Evolutionary conservation across 2,797 vertebrate species (phyloP).

Genomic region (Pseudopleuronectes americanus): DNA sequence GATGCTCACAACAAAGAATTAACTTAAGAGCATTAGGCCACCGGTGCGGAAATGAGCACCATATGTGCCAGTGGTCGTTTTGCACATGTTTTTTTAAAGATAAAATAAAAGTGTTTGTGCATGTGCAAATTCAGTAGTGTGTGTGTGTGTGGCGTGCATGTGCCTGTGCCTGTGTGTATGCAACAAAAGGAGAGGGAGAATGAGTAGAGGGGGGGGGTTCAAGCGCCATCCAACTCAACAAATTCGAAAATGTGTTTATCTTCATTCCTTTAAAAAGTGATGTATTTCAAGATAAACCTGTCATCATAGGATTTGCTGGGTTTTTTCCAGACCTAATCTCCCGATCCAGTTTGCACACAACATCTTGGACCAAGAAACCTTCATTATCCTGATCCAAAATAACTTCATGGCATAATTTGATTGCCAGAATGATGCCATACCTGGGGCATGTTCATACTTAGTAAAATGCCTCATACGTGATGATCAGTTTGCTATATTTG

Average conservation of each 20-base stretch:
- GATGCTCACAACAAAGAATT: slow-evolving; percentile 72
- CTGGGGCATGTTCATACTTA: slow-evolving; percentile 53
- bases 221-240: slow-evolving; percentile 17
- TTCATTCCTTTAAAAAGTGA: slow-evolving; percentile 46
- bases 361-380: slow-evolving; percentile 30
- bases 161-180: slow-evolving; percentile 18
- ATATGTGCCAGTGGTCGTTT: slow-evolving; percentile 58
- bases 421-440: slow-evolving; percentile 55
- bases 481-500: slow-evolving; percentile 65
- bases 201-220: background rate
- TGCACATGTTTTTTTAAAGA: slow-evolving; percentile 52
- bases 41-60: slow-evolving; percentile 74
- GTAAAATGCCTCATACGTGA: slow-evolving; percentile 36
- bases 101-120: slow-evolving; percentile 54
- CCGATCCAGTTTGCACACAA: slow-evolving; percentile 30
- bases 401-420: slow-evolving; percentile 44
- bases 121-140: slow-evolving; percentile 19
- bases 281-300: slow-evolving; percentile 62
- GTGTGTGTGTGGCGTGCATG: slow-evolving; percentile 8
- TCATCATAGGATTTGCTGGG: slow-evolving; percentile 27
- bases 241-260: slow-evolving; percentile 43
- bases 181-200: slow-evolving; percentile 15
- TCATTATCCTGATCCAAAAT: slow-evolving; percentile 25
- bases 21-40: slow-evolving; percentile 74
- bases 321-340: slow-evolving; percentile 29